Evolutionary conservation across 1,140 invertebrate genomes (phyloP), one percentile per base, ranked within the genome.

Genomic region (Nebria ingens): DNA sequence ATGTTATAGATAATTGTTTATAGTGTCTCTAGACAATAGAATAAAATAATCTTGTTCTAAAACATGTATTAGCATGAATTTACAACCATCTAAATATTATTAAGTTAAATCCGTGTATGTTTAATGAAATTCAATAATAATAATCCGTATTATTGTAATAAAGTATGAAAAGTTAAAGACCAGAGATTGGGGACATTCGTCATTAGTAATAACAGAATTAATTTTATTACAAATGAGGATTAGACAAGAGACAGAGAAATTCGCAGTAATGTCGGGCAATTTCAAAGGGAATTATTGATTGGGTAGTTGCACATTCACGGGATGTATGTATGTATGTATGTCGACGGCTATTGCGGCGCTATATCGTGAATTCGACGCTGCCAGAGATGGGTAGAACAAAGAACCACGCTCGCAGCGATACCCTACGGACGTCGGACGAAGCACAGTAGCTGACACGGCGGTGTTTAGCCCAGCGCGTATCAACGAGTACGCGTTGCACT

Each of bases 261-360:
- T 45, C 40, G 15, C 17, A 45, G 17, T 45, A 45, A 45, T 45
- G 40, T 45, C 15, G 40, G 15, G 40, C 17, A 45, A 45, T 45
- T 63, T 66, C 63, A 66, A 66, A 66, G 58, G 56, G 63, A 64
- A 64, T 66, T 66, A 66, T 66, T 66, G 59, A 59, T 61, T 60
- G 53, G 40, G n/a, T 57, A 57, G 40, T 12, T 45, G 40, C 40
- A 45, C n/a, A n/a, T 34, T 6, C 25, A 34, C 25, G n/a, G 25
- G n/a, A 6, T 34, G 21, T 19, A 49, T 19, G 45, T 19, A 49
- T 20, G 21, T 19, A 49, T 15, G n/a, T n/a, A n/a, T n/a, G n/a
- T n/a, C n/a, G n/a, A n/a, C n/a, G n/a, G n/a, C n/a, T n/a, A 21
- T 13, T 21, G 22, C 6, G n/a, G 13, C 17, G 17, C 9, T 4